phyloP scores from a whole-genome alignment of 2,888 invertebrate genomes.

The Drosophila villosipedis region DNA sequence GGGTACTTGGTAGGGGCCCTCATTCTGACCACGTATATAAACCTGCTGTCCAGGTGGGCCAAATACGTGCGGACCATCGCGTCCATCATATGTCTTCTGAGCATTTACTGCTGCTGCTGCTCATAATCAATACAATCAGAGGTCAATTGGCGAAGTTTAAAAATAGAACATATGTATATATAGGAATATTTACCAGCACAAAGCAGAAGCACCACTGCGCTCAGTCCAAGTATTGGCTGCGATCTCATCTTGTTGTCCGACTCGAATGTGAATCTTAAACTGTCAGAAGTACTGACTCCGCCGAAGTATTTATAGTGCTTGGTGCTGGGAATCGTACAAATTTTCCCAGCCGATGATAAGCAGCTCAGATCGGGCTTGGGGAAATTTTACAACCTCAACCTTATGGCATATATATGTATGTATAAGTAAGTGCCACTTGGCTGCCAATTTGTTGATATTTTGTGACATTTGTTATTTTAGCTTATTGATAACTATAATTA shows the following conservation, averaged over 20 bases:
- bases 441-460: slow-evolving; percentile 14
- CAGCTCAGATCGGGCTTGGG: slow-evolving; percentile 37
- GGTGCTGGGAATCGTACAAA: slow-evolving; percentile 3
- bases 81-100: slow-evolving; percentile 58
- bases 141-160: not conserved
- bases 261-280: slow-evolving; percentile 31
- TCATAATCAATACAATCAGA: not conserved
- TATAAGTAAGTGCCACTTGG: slow-evolving; percentile 1
- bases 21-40: slow-evolving; percentile 62
- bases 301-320: slow-evolving; percentile 41
- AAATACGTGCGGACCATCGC: slow-evolving; percentile 54
- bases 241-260: slow-evolving; percentile 34
- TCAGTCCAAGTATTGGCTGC: slow-evolving; percentile 28
- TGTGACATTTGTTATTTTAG: slow-evolving; percentile 7
- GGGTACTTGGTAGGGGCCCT: slow-evolving; percentile 58
- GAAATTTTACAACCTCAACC: slow-evolving; percentile 2
- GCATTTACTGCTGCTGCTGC: slow-evolving; percentile 29
- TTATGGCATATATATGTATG: not conserved
- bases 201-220: slow-evolving; percentile 29
- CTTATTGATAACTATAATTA: slow-evolving; percentile 29
- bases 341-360: slow-evolving; percentile 47
- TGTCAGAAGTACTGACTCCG: slow-evolving; percentile 8
- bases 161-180: not conserved
- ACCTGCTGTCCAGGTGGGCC: slow-evolving; percentile 56
- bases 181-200: slow-evolving; percentile 35